Conservation (phyloP, 2,113 vertebrate species). For the Catharus minimus region DNA sequence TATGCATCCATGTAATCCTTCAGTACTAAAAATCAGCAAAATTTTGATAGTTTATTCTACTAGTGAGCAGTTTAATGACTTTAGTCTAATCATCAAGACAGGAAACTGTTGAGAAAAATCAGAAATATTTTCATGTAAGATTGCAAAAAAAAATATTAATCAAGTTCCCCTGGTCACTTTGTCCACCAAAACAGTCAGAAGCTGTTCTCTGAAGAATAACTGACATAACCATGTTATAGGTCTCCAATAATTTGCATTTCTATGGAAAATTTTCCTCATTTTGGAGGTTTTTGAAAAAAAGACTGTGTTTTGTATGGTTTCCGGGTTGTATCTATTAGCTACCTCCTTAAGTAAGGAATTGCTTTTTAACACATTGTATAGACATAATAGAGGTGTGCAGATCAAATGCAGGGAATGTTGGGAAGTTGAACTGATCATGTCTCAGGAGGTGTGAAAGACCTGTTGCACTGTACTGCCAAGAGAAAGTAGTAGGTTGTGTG, state of each 20-base stretch:
- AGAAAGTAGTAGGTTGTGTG: not conserved
- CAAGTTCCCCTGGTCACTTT: not conserved
- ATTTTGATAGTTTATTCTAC: not conserved
- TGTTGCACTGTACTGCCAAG: rapidly evolving
- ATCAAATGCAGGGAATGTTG: not conserved
- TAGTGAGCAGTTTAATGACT: not conserved
- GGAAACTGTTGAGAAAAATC: not conserved
- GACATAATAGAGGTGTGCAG: not conserved
- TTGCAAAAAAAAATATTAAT: not conserved
- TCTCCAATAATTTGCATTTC: not conserved
- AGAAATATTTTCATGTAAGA: not conserved
- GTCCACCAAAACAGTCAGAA: not conserved
- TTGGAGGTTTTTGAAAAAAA: not conserved
- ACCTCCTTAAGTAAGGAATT: not conserved
- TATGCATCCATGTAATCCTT: not conserved
- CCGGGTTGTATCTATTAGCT: not conserved
- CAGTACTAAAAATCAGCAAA: not conserved
- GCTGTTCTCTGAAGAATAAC: not conserved
- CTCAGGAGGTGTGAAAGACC: not conserved
- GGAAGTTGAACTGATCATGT: not conserved
- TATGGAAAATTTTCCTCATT: not conserved
- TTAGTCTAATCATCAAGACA: not conserved
- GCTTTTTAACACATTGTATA: not conserved
- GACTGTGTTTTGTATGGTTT: not conserved
- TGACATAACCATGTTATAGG: not conserved